phyloP scores from a whole-genome alignment of 2,113 vertebrate species.

The Scomber colias region DNA sequence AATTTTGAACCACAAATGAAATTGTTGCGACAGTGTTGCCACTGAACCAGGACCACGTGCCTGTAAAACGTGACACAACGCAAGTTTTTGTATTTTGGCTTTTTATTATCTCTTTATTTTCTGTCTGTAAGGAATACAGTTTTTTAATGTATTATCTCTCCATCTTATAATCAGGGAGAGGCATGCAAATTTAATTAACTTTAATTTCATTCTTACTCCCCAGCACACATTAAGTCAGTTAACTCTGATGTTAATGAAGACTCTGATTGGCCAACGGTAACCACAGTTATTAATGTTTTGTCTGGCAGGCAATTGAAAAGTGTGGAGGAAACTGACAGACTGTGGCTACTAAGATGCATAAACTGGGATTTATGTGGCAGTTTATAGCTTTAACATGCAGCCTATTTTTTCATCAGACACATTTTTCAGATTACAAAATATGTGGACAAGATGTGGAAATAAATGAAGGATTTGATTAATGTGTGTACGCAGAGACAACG shows the following conservation, averaged over 20 bases:
- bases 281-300: conserved; percentile 19
- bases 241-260: conserved; percentile 44
- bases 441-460: not conserved
- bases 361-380: not conserved
- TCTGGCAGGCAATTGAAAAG: not conserved
- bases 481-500: not conserved
- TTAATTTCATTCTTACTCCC: conserved; percentile 30
- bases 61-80: not conserved
- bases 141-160: conserved; percentile 9
- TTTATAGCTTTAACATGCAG: not conserved
- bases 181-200: conserved; percentile 52
- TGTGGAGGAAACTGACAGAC: not conserved
- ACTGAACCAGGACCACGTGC: not conserved
- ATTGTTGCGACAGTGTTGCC: not conserved
- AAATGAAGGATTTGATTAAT: not conserved
- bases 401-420: too few species aligned
- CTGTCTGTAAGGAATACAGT: not conserved
- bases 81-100: not conserved
- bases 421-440: not conserved
- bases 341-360: not conserved
- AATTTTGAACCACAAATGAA: conserved; percentile 23
- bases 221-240: conserved; percentile 38
- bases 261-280: conserved; percentile 40
- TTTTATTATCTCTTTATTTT: not conserved
- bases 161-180: conserved; percentile 25